Conservation (phyloP, 2,797 vertebrate genomes). For the Acrocephalus scirpaceus region DNA sequence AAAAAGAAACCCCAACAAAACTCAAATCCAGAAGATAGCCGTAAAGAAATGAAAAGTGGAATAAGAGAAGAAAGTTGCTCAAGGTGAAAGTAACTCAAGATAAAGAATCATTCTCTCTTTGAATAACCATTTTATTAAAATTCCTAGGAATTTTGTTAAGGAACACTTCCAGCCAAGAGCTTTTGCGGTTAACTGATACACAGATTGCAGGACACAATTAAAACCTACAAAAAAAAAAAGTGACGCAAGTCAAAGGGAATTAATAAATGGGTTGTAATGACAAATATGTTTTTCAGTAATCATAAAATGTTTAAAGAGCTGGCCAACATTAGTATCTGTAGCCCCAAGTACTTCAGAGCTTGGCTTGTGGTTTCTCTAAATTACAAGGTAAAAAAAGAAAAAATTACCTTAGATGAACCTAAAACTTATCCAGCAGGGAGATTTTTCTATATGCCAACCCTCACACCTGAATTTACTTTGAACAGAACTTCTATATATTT, state of each 20-base stretch:
- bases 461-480: slow-evolving; percentile 5
- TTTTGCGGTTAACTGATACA: not conserved
- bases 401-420: slow-evolving; percentile 25
- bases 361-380: not conserved
- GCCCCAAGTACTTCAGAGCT: slow-evolving; percentile 8
- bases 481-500: not conserved
- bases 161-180: not conserved
- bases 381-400: not conserved
- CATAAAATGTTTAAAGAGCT: not conserved
- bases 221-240: not conserved
- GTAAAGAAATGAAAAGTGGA: not conserved
- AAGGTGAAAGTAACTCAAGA: slow-evolving; percentile 5
- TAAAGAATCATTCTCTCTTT: slow-evolving; percentile 24
- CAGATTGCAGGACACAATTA: slow-evolving; percentile 20
- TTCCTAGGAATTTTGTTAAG: slow-evolving; percentile 1
- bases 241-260: not conserved
- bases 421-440: not conserved
- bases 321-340: not conserved
- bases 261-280: slow-evolving; percentile 8
- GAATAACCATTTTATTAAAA: slow-evolving; percentile 14
- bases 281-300: slow-evolving; percentile 5
- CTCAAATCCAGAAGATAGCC: not conserved
- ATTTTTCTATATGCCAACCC: not conserved
- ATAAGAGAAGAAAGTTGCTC: not conserved
- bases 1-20: not conserved